Evolutionary conservation across 2,888 invertebrate species (phyloP), one percentile per base, ranked within the genome.

Genomic region (Cryptus viduatorius): DNA sequence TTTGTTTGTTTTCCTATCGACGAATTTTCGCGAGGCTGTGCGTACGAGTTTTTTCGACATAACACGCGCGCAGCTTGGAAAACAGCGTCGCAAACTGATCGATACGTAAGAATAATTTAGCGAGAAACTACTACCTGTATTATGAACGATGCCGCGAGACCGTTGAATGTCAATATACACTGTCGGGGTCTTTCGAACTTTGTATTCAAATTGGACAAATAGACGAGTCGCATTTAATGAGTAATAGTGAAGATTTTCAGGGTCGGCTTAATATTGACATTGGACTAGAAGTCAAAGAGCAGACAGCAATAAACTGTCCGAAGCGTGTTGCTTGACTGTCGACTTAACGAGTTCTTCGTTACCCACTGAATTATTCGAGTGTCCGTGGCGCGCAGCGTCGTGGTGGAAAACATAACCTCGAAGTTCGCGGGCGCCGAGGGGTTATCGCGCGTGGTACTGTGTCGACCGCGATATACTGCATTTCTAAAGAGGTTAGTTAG

Each of bases 21-120:
- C 37, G 37, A 37, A 37, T 37, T 37, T 37, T 37, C 37, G 5
- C 37, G 37, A 37, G 37, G 37, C 16, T n/a, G 16, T 29, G 42
- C 14, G 7, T 5, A 16, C 31, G 19, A 19, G 19, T 48, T 29
- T 19, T 78, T 37, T 16, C 42, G 37, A 16, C 53, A 2, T 31
- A 42, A 37, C 19, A 24, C 3, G 24, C 7, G 24, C 56, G 53
- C 19, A 10, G 19, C 56, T 1, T 10, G 56, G 4, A 24, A 56
- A 12, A 12, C 24, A 24, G 12, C 8, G 19, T 12, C 24, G 24
- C 19, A 56, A 67, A 67, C 8, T 29, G 68, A 78, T 78, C 78
- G 68, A 78, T 78, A 78, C 46, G 19, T 12, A 44, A 19, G 59
- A 69, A 69, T 69, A 78, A 76, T 78, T 69, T 59, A 48, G 56